Evolutionary conservation across 2,113 vertebrate species (phyloP).

Genomic region (Brachypteracias leptosomus): DNA sequence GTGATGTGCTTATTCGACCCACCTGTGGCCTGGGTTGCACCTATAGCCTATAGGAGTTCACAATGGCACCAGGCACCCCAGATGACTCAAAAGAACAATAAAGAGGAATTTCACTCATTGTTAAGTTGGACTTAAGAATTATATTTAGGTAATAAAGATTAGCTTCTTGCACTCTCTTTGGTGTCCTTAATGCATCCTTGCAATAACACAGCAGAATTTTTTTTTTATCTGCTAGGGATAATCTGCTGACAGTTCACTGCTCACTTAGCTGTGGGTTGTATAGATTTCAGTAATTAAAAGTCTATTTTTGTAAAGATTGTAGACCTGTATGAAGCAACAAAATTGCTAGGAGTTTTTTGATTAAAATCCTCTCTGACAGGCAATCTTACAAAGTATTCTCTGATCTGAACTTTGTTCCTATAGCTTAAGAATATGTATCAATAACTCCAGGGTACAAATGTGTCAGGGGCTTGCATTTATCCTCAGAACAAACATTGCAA

Average conservation of each 20-base stretch:
- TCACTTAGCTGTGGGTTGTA: background rate
- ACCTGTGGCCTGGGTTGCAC: accelerated
- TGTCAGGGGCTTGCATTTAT: conserved; percentile 1
- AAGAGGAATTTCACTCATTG: background rate
- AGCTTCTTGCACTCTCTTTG: background rate
- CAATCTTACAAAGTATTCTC: background rate
- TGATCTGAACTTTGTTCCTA: background rate
- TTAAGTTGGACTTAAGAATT: background rate
- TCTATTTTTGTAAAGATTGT: background rate
- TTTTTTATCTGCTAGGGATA: background rate
- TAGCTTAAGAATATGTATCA: background rate
- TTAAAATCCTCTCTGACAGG: background rate
- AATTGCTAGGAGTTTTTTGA: background rate
- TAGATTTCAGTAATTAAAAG: background rate
- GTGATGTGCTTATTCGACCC: background rate
- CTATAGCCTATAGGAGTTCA: background rate
- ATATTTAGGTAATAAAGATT: background rate
- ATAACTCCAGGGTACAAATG: background rate
- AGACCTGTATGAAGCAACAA: background rate
- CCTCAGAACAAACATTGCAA: background rate
- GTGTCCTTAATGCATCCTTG: background rate
- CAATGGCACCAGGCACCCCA: background rate
- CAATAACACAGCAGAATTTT: background rate
- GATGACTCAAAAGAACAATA: background rate
- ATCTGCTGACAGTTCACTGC: background rate